Evolutionary conservation across 2,797 vertebrate species (phyloP), one percentile per base, ranked within the genome.

Genomic region (Discoglossus pictus): DNA sequence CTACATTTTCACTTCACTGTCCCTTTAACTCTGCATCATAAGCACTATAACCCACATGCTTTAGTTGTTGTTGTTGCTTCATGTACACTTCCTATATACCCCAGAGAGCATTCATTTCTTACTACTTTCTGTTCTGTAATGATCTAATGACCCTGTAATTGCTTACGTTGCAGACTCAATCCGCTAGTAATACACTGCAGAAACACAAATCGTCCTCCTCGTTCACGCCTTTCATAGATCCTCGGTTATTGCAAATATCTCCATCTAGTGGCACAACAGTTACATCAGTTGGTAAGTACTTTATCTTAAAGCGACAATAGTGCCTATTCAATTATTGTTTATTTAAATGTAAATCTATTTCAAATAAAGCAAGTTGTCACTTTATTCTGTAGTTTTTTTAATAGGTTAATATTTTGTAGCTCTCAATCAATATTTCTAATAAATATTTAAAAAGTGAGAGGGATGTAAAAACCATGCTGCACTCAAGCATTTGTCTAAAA

Each of bases 201-300:
- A 99, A 98, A 92, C 96, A 99, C 91, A 99, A 98, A 93, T 98
- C 97, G 70, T 98, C 96, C 74, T 98, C 97, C 70, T 99, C 97
- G 80, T 99, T 99, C 88, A 99, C 97, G 68, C 97, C 97, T 67
- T 99, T 99, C 88, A 98, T 99, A 79, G 97, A 99, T 84, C 97
- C 96, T 50, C 91, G 97, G 76, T 93, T 99, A 81, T 94, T 99
- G 73, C 97, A 99, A 84, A 92, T 98, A 83, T 98, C 97, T 85
- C 93, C 97, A 68, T 98, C 97, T 81, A 94, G 94, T 53, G 96
- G 96, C 74, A 94, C 93, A 68, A 96, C 95, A 76, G 94, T 98
- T 79, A 97, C 96, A 78, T 97, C 96, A 67, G 92, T 94, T 46
- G 97, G 96, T 99, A 87, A 88, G 94, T 91, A 77, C 25, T 18